Base-by-base conservation (phyloP, 2,888 invertebrate species). In the Tubiluchus corallicola region DNA sequence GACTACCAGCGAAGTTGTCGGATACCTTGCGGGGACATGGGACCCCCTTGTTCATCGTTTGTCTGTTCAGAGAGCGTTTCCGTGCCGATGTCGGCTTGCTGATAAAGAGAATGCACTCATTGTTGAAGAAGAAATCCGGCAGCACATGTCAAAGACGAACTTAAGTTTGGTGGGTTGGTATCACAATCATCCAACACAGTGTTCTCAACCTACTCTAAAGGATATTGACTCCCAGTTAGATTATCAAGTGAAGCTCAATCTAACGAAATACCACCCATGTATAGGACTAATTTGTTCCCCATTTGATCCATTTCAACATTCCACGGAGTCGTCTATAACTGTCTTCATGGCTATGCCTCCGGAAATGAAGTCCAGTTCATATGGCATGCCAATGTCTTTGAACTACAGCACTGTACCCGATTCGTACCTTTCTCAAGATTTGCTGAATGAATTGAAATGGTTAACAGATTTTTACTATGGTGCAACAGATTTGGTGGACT, bases 1-100 rank as follows among this genome's bases (percentile, higher is more conserved):
- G 54, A 84, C 82, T n/a, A 81, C 79, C 58, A 81, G 81, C 54
- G 92, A 92, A 69, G 83, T 90, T 13, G 83, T 84, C 57, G 94
- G 94, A n/a, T 94, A 92, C 63, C 68, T 94, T 42, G 92, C 82
- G 42, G 92, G 94, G 2, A 79, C 79, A 46, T 94, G 92, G 92
- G 92, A 92, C 65, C 76, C 84, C 44, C 84, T 83, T 62, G 75
- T 77, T 49, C 90, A 92, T 58, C 85, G 90, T 90, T 68, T 88
- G 48, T 76, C 79, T 53, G 78, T 90, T 53, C 79, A 79, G 15
- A 82, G 83, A 58, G 80, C 85, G 48, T 88, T 84, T 67, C 88
- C 90, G 3, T 85, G 85, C 57, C 73, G 82, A 18, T 62, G 63
- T 51, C 77, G 80, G 44, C 77, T 84, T 50, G 76, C 74, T 48